These are phyloP conservation scores for Craterocephalus amniculus DNA, from an alignment of 2,797 vertebrate genomes.

Conservation along the genomic window DNA sequence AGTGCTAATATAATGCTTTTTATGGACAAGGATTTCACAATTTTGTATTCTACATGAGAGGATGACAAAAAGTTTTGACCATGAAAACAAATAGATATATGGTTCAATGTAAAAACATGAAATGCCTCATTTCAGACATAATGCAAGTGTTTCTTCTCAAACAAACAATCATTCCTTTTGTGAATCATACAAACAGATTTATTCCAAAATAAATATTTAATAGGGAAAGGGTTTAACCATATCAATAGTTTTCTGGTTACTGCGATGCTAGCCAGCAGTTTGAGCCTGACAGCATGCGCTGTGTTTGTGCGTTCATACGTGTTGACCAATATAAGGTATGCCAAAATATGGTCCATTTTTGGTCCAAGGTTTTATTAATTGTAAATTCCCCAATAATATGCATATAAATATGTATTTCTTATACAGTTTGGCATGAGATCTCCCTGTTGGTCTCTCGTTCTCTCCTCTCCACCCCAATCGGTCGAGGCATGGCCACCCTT, in stretches of 20 bases:
- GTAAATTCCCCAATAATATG: neutral
- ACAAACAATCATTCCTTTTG: neutral
- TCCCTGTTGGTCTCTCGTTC: no score
- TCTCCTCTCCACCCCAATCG: no score
- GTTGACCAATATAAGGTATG: no score
- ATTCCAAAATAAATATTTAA: constrained; percentile 42
- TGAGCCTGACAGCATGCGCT: constrained; percentile 36
- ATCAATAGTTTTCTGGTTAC: constrained; percentile 58
- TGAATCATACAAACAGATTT: constrained; percentile 1
- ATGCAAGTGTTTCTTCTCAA: neutral
- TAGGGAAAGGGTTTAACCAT: constrained; percentile 28
- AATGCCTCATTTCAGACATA: constrained; percentile 15
- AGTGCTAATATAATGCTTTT: neutral
- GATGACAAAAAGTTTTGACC: neutral
- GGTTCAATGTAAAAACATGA: neutral
- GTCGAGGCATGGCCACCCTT: no score
- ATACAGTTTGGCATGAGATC: neutral
- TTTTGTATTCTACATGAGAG: neutral
- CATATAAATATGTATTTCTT: neutral
- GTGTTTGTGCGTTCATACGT: constrained; percentile 36
- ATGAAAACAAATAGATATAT: neutral
- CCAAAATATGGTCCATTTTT: neutral
- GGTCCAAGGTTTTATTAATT: no score
- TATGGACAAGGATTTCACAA: neutral
- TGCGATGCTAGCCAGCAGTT: constrained; percentile 37